phyloP scores from a whole-genome alignment of 2,113 vertebrate genomes.

The Probosciger aterrimus region DNA sequence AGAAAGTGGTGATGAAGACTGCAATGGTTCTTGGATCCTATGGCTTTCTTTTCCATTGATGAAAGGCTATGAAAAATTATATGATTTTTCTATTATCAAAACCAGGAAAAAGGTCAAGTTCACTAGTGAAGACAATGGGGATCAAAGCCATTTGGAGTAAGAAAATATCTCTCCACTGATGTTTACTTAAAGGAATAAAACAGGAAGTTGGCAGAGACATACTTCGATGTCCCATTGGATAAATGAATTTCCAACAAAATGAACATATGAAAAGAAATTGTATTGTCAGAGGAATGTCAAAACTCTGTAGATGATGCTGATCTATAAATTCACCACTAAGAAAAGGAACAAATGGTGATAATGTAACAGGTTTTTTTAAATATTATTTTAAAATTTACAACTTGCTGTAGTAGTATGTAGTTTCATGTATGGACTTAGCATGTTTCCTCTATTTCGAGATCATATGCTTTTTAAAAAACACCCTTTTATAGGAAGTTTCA shows the following conservation, averaged over 20 bases:
- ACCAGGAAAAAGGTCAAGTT: neutral
- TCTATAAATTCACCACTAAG: neutral
- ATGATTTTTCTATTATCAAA: neutral
- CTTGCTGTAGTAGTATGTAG: neutral
- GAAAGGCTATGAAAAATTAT: neutral
- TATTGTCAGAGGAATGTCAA: neutral
- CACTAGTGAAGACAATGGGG: neutral
- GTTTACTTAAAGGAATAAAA: neutral
- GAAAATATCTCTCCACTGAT: neutral
- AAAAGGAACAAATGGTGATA: neutral
- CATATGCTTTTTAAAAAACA: neutral
- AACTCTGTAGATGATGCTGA: neutral
- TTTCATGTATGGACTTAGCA: neutral
- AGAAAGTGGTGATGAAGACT: neutral
- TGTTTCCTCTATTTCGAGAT: neutral
- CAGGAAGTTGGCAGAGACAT: neutral
- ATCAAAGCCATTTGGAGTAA: neutral
- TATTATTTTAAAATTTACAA: neutral
- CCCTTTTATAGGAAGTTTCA: neutral
- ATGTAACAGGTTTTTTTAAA: neutral
- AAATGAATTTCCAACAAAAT: neutral
- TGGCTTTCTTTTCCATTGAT: neutral
- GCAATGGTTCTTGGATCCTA: neutral
- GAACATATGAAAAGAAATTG: neutral
- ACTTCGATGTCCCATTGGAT: neutral